phyloP scores from a whole-genome alignment of 2,888 invertebrate genomes.

The Watsonalla cultraria region DNA sequence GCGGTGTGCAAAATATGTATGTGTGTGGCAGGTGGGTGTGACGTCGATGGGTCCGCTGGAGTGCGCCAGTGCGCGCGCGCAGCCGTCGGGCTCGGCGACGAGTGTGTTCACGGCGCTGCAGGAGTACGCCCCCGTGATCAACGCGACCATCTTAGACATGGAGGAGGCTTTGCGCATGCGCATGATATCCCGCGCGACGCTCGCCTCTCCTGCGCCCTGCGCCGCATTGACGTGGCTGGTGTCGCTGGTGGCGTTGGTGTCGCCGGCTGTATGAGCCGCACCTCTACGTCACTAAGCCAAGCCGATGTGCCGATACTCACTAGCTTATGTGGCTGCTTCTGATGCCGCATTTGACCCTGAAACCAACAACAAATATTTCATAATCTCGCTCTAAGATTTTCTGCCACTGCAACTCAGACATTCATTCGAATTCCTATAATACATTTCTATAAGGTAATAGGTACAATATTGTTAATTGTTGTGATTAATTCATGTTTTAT shows the following conservation, averaged over 20 bases:
- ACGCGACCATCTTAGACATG: conserved; percentile 45
- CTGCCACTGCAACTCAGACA: no score
- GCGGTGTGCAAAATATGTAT: conserved; percentile 9
- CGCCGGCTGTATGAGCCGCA: conserved; percentile 3
- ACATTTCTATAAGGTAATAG: no score
- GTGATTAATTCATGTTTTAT: no score
- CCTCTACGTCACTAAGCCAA: no score
- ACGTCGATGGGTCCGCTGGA: conserved; percentile 60
- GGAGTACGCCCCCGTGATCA: conserved; percentile 46
- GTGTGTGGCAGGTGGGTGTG: conserved; percentile 38
- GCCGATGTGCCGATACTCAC: background rate
- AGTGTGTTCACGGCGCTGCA: conserved; percentile 60
- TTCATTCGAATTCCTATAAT: no score
- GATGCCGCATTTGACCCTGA: background rate
- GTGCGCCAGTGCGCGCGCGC: conserved; percentile 27
- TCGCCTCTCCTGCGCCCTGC: conserved; percentile 5
- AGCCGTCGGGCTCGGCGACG: conserved; percentile 28
- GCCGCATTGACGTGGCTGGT: background rate
- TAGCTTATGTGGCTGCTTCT: background rate
- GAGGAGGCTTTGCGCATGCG: conserved; percentile 40
- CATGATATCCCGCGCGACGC: conserved; percentile 6
- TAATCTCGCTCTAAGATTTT: no score
- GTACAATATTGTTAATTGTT: no score
- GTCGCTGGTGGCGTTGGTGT: background rate
- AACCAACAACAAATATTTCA: background rate